Evolutionary conservation across 1,140 invertebrate species (phyloP).

Genomic region (Coelopa frigida): DNA sequence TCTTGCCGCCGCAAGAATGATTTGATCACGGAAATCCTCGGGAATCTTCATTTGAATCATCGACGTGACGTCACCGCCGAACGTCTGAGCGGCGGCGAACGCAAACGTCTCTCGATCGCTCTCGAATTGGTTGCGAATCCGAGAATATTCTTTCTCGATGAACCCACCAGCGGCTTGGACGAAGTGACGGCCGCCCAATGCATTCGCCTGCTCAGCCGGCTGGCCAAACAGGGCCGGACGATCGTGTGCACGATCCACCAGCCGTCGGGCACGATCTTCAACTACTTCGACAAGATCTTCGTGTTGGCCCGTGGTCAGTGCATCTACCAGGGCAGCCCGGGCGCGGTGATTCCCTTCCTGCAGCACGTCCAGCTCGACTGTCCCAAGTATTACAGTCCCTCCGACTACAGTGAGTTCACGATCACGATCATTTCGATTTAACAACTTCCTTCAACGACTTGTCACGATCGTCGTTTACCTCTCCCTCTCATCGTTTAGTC

Average conservation of each 20-base stretch:
- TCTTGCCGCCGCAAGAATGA: conserved; percentile 42
- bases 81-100: conserved; percentile 65
- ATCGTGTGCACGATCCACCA: conserved; percentile 79
- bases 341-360: conserved; percentile 64
- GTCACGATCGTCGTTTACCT: conserved; percentile 3
- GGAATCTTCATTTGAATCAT: conserved; percentile 54
- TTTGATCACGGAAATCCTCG: conserved; percentile 49
- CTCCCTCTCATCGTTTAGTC: conserved; percentile 34
- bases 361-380: conserved; percentile 58
- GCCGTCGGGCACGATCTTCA: conserved; percentile 72
- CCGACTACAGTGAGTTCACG: conserved; percentile 63
- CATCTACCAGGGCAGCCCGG: conserved; percentile 68
- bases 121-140: conserved; percentile 81
- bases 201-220: conserved; percentile 57
- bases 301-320: conserved; percentile 58
- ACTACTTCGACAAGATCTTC: conserved; percentile 76
- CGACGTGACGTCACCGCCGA: conserved; percentile 58
- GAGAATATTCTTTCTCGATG: conserved; percentile 62
- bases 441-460: neutral
- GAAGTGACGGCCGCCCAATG: conserved; percentile 80
- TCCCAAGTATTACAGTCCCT: conserved; percentile 74
- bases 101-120: conserved; percentile 73
- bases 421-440: neutral
- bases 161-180: conserved; percentile 77
- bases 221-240: conserved; percentile 62